Percentiles rank a stretch among this genome's conserved stretches.
Conservation (phyloP, 2,888 invertebrate species). For the Xestia sexstrigata region DNA sequence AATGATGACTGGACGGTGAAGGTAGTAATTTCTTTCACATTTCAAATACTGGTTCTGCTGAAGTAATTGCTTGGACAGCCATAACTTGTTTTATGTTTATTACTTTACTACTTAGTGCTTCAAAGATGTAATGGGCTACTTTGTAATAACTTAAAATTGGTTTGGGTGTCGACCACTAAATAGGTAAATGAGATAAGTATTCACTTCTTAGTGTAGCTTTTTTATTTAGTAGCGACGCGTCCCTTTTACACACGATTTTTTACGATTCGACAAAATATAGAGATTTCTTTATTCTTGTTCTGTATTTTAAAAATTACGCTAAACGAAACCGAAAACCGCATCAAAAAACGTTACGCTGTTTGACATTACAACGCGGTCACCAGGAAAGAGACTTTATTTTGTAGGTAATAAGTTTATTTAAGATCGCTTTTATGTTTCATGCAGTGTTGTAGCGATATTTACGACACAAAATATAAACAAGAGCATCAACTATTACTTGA, state of each 20-base stretch:
- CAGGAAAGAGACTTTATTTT: background rate
- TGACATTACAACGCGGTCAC: background rate
- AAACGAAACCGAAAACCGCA: background rate
- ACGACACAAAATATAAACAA: background rate
- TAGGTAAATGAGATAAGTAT: background rate
- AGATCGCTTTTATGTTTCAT: background rate
- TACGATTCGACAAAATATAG: background rate
- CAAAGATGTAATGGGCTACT: constrained; percentile 16
- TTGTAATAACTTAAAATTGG: constrained; percentile 32
- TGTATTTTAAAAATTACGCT: background rate
- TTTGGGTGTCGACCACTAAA: background rate
- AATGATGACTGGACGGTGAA: constrained; percentile 12
- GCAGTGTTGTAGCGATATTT: background rate
- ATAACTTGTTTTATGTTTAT: constrained; percentile 50
- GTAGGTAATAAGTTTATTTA: background rate
- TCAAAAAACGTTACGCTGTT: background rate
- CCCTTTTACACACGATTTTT: background rate
- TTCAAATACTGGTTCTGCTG: constrained; percentile 39
- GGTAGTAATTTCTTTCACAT: constrained; percentile 50
- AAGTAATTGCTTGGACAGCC: constrained; percentile 51
- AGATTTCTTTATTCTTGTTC: background rate
- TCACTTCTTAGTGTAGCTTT: background rate
- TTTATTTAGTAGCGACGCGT: background rate
- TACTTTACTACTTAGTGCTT: constrained; percentile 26
- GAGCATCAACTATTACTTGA: background rate